Conservation (phyloP, 2,797 vertebrate species). For the Craterocephalus amniculus region DNA sequence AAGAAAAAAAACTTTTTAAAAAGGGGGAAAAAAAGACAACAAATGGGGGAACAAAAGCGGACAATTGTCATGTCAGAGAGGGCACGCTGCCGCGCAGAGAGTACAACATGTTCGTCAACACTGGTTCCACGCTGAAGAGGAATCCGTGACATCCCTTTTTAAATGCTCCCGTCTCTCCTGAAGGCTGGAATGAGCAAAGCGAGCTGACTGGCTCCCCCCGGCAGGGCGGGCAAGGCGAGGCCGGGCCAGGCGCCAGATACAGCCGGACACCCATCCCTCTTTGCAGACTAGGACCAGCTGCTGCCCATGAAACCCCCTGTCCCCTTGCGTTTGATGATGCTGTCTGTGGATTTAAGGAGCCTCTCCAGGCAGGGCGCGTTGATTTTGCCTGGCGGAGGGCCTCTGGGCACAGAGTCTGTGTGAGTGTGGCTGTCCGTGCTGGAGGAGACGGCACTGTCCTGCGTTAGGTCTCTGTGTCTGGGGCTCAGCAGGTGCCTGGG, state of each 20-base stretch:
- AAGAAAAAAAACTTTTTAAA: constrained; percentile 51
- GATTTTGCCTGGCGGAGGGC: constrained; percentile 80
- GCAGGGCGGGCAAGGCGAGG: constrained; percentile 56
- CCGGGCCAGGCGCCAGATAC: constrained; percentile 39
- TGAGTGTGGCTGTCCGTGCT: constrained; percentile 79
- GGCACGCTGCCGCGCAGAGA: constrained; percentile 59
- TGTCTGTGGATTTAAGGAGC: constrained; percentile 86
- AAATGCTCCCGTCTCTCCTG: constrained; percentile 65
- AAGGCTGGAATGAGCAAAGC: constrained; percentile 82
- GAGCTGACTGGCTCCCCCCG: constrained; percentile 68
- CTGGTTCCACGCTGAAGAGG: constrained; percentile 53
- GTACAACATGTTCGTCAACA: constrained; percentile 56
- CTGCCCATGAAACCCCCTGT: constrained; percentile 67
- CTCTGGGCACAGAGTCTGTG: constrained; percentile 68
- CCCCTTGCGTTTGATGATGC: constrained; percentile 81
- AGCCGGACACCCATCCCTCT: constrained; percentile 53
- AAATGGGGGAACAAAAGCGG: constrained; percentile 63
- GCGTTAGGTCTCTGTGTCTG: constrained; percentile 78
- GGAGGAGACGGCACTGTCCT: constrained; percentile 85
- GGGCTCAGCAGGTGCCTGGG: constrained; percentile 61
- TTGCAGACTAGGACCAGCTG: constrained; percentile 81
- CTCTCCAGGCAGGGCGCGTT: constrained; percentile 85
- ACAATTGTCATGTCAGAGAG: constrained; percentile 66
- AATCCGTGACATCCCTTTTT: constrained; percentile 63
- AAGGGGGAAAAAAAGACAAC: constrained; percentile 59